These are phyloP conservation scores for Ptychadena robeensis DNA, from an alignment of 2,797 vertebrate genomes.

Conservation along the genomic window DNA sequence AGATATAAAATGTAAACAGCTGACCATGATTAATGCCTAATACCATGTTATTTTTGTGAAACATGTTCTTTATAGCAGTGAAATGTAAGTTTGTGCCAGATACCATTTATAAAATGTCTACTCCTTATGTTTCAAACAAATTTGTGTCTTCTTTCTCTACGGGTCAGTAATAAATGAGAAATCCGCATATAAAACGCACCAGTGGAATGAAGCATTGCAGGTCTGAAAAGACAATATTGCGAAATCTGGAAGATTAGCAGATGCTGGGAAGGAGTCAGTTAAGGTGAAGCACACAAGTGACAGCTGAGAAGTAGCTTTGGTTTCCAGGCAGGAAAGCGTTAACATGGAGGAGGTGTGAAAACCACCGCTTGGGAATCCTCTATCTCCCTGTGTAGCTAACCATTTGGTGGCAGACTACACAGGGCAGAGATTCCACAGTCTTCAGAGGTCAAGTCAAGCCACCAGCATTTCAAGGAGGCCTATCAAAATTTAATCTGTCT, in stretches of 20 bases:
- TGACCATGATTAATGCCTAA: not conserved
- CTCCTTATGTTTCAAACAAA: not conserved
- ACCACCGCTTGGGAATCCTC: slow-evolving; percentile 31
- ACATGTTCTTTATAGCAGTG: no score
- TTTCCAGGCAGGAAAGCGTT: slow-evolving; percentile 30
- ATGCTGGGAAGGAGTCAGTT: slow-evolving; percentile 53
- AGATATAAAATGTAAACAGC: not conserved
- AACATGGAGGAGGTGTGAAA: slow-evolving; percentile 38
- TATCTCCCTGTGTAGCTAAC: slow-evolving; percentile 55
- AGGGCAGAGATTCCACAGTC: slow-evolving; percentile 61
- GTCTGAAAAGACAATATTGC: slow-evolving; percentile 48
- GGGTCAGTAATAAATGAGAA: not conserved
- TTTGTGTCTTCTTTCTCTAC: not conserved
- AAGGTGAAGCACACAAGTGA: slow-evolving; percentile 47
- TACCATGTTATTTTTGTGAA: not conserved
- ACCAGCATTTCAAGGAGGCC: slow-evolving; percentile 35
- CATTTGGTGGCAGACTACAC: slow-evolving; percentile 53
- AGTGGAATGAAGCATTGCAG: slow-evolving; percentile 32
- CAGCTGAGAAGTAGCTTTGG: not conserved
- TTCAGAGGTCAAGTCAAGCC: slow-evolving; percentile 54
- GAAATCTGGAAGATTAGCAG: slow-evolving; percentile 59
- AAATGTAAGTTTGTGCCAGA: not conserved
- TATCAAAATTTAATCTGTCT: slow-evolving; percentile 56
- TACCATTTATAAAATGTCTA: not conserved
- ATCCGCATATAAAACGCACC: not conserved